These are phyloP conservation scores for Piaya cayana DNA, from an alignment of 2,113 vertebrate genomes.

Conservation along the genomic window DNA sequence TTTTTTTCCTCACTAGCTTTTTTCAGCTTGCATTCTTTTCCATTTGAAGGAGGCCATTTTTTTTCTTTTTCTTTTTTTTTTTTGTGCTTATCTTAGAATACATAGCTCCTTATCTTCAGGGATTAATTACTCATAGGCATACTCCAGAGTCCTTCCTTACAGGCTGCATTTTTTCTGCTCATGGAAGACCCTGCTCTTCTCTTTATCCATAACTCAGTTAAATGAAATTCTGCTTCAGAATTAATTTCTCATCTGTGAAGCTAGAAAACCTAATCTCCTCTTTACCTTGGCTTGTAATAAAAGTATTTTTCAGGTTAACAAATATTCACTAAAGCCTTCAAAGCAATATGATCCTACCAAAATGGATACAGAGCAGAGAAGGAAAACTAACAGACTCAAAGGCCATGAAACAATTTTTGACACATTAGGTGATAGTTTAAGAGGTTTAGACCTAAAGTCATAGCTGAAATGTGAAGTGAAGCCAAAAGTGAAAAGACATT, in stretches of 20 bases:
- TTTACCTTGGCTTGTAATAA: background rate
- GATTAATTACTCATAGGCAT: background rate
- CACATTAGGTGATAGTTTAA: background rate
- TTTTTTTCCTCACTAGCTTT: background rate
- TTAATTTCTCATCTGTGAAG: background rate
- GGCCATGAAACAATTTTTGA: background rate
- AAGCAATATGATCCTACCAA: background rate
- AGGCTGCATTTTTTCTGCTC: background rate
- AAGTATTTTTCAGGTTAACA: background rate
- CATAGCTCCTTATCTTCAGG: background rate
- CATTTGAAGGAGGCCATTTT: background rate
- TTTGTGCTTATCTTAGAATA: background rate
- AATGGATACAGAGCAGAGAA: background rate
- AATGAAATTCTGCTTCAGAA: background rate
- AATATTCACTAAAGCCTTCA: background rate
- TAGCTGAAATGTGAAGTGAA: background rate
- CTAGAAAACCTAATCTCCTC: background rate
- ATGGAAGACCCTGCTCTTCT: background rate
- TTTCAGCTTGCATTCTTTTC: background rate
- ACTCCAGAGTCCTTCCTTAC: background rate
- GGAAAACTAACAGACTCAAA: background rate
- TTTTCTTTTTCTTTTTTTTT: background rate
- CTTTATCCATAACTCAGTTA: background rate
- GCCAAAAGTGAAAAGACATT: background rate
- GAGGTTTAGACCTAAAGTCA: background rate